Base-by-base conservation (phyloP, 30 jellyfish, hydroid and myxozoan genomes). In the Turritopsis dohrnii region DNA sequence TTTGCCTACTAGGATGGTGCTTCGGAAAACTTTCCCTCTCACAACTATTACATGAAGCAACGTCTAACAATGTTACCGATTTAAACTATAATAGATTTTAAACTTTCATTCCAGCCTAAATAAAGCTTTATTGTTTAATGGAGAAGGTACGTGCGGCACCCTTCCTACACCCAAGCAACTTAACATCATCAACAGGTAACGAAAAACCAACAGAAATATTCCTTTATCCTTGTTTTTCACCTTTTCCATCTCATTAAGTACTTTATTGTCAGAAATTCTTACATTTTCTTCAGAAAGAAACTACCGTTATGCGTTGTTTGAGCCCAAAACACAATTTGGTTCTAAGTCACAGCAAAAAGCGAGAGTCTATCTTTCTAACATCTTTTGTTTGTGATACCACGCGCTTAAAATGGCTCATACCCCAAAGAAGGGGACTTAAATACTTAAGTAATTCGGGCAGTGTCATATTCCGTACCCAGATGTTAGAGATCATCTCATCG, bases 111-210 rank as follows among this genome's bases (percentile, higher is more conserved):
- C 20, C 76, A 92, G 97, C 41, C 53, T 21, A 80, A 92, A 92
- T 79, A 85, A 81, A 71, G 97, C 97, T 18, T 86, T 92, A 26
- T 74, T 84, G 31, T 88, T 92, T 52, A 89, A 92, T 76, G 95
- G 95, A 1, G 71, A 25, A n/a, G 83, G 81, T 52, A 91, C 89
- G 76, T 84, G 86, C 76, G 97, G 71, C 24, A 7, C 84, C 18
- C 83, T 92, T 13, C 97, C 97, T 13, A 28, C 96, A 21, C 81
- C 88, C 21, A 81, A 84, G 19, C 71, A 88, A 19, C 87, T 92
- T 20, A 25, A 66, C 22, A 66, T 92, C 41, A 77, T 66, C 31
- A 87, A 82, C 31, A 92, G 97, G 97, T 92, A 66, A 13, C 21
- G n/a, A n/a, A n/a, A n/a, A n/a, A n/a, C n/a, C n/a, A n/a, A n/a